Evolutionary conservation across 2,797 vertebrate genomes (phyloP), one percentile per base, ranked within the genome.

Genomic region (Amblyraja radiata): DNA sequence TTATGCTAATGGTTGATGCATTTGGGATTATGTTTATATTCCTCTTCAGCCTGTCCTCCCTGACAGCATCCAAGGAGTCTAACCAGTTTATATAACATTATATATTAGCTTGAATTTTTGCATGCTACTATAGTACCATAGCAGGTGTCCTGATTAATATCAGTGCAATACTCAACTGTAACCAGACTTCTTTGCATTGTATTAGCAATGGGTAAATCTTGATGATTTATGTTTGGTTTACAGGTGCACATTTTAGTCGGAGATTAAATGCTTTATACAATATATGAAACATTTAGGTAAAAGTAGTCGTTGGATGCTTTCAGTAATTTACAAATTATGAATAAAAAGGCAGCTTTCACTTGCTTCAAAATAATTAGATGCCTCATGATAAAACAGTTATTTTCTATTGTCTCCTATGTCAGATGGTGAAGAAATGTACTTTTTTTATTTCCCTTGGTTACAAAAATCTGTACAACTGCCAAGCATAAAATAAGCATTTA

Each of bases 1-100:
- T 86, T 63, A 84, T 84, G 81, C 58, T 86, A 28, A 86, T 13
- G n/a, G 58, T n/a, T 77, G 76, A n/a, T 86, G 11, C 28, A 86
- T 63, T 63, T 86, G 83, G n/a, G 63, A 63, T 4, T 14, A 9
- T 61, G 25, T 80, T 84, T 63, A 25, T 84, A 21, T 6, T 65
- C 54, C 25, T n/a, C 11, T 61, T 13, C 80, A 58, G 13, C 65
- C 65, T 68, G 65, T 14, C 11, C 81, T 61, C 58, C 54, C 28
- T 32, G 7, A 28, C 13, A 13, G 25, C 14, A 32, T n/a, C 28
- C n/a, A 65, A 11, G 7, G 61, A 23, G 14, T 25, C 1, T 1
- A 36, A 65, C 63, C 32, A 23, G 28, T 6, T 23, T 86, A 28
- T 23, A 9, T 83, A 58, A 61, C 23, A 28, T 84, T 84, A 58